Evolutionary conservation across 2,113 vertebrate species (phyloP), one percentile per base, ranked within the genome.

Genomic region (Chitala chitala): DNA sequence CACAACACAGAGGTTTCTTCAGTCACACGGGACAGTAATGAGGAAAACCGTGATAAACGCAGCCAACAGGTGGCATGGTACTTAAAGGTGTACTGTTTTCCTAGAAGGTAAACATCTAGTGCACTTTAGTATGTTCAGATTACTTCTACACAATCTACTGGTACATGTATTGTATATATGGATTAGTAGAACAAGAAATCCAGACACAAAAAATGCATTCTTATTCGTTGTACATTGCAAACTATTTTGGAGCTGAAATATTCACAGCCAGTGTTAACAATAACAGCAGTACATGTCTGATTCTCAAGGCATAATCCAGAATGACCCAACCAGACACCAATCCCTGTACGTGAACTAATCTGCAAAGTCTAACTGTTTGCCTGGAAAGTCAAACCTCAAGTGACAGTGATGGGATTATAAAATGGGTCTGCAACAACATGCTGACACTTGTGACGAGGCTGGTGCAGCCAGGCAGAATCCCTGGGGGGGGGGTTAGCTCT

Each of bases 321-420:
- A 29, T 48, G 56, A 73, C 44, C 51, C 42, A 73, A 17, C 54
- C 40, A 13, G 31, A 72, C 33, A 5, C 50, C 9, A 73, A 73
- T 73, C 58, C 56, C 36, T 40, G 10, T 20, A 22, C n/a, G 20
- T 29, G 24, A 31, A 20, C 55, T 4, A 24, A 46, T 17, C 12
- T 26, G 38, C 5, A 6, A 8, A 40, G 26, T 40, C 17, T 38
- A 46, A 26, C 26, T 24, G 26, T 15, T 59, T 29, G 10, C 50
- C 40, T 51, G 17, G 12, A 9, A n/a, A n/a, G n/a, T n/a, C 17
- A 3, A 31, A 72, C 31, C 42, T 71, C 6, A 50, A 8, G 20
- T 20, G 22, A 63, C 5, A 40, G 12, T 55, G 61, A 61, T 48
- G 36, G 40, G 71, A 24, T 29, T 46, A 40, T n/a, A 17, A 26